Evolutionary conservation across 2,113 vertebrate species (phyloP).

Genomic region (Todiramphus chloris): DNA sequence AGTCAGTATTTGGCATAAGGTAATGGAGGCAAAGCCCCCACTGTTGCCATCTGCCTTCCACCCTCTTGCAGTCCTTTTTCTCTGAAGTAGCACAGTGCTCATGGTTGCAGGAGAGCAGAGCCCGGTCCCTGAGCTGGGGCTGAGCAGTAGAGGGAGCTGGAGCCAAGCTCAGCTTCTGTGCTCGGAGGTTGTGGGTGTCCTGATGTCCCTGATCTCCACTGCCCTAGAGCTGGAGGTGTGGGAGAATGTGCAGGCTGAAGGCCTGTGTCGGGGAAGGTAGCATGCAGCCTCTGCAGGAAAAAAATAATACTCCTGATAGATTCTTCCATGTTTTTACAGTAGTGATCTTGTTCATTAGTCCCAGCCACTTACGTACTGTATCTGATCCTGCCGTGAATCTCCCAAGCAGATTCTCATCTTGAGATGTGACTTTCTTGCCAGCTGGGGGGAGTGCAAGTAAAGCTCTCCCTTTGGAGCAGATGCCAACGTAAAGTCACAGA

Average conservation of each 20-base stretch:
- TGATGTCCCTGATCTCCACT: not conserved
- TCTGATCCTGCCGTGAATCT: not conserved
- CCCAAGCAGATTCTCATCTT: conserved; percentile 1
- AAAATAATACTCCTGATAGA: rapidly evolving
- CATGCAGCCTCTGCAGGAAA: not conserved
- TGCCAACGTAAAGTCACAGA: conserved; percentile 62
- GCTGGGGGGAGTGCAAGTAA: not conserved
- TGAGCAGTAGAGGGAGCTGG: conserved; percentile 66
- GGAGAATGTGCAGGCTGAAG: not conserved
- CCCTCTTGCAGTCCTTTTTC: too few relatives aligned
- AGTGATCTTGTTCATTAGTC: not conserved
- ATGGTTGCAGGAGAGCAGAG: not conserved
- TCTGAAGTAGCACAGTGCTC: not conserved
- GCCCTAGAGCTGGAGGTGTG: not conserved
- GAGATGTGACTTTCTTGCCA: conserved; percentile 19
- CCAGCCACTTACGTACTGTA: rapidly evolving
- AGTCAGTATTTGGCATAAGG: not conserved
- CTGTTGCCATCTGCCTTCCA: not conserved
- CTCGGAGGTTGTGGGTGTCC: not conserved
- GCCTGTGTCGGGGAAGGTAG: not conserved
- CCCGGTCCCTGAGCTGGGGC: not conserved
- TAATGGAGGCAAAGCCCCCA: not conserved
- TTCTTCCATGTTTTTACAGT: not conserved
- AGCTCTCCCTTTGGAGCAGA: conserved; percentile 48
- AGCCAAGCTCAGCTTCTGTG: not conserved